Conservation (phyloP, 1,140 invertebrate genomes). For the Zaprionus inermis region DNA sequence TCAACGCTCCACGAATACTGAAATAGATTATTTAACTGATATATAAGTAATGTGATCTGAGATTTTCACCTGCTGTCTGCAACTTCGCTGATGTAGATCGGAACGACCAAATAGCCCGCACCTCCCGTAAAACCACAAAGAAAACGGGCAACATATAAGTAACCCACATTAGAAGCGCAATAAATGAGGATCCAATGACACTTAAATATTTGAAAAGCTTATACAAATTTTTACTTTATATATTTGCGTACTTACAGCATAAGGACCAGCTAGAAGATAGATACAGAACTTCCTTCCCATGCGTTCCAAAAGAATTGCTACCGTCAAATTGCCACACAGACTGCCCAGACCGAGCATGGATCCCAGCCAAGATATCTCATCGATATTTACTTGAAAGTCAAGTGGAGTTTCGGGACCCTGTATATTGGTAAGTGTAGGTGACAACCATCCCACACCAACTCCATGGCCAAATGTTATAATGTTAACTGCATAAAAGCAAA, state of each 20-base stretch:
- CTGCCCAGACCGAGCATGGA: constrained; percentile 77
- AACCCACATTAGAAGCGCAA: constrained; percentile 71
- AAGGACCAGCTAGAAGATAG: constrained; percentile 77
- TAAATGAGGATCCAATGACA: constrained; percentile 80
- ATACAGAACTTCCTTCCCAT: constrained; percentile 84
- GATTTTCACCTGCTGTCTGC: constrained; percentile 62
- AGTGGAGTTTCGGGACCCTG: constrained; percentile 60
- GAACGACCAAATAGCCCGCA: constrained; percentile 80
- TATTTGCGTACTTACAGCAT: constrained; percentile 62
- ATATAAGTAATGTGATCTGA: background rate
- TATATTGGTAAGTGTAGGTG: constrained; percentile 75
- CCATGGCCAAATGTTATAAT: constrained; percentile 84
- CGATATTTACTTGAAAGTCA: constrained; percentile 59
- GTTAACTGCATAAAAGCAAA: constrained; percentile 66
- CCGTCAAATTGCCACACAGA: constrained; percentile 70
- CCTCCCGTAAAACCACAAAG: constrained; percentile 83
- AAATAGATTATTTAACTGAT: background rate
- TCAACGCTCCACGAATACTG: constrained; percentile 91
- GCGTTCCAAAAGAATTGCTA: constrained; percentile 78
- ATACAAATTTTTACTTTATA: too few relatives aligned
- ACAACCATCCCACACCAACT: constrained; percentile 84
- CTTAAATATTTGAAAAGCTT: constrained; percentile 22
- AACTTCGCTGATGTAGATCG: constrained; percentile 84
- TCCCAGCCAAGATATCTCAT: constrained; percentile 81
- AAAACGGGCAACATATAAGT: constrained; percentile 83